Base-by-base conservation (phyloP, 2,888 invertebrate species). In the Stenolophus ochropezus region DNA sequence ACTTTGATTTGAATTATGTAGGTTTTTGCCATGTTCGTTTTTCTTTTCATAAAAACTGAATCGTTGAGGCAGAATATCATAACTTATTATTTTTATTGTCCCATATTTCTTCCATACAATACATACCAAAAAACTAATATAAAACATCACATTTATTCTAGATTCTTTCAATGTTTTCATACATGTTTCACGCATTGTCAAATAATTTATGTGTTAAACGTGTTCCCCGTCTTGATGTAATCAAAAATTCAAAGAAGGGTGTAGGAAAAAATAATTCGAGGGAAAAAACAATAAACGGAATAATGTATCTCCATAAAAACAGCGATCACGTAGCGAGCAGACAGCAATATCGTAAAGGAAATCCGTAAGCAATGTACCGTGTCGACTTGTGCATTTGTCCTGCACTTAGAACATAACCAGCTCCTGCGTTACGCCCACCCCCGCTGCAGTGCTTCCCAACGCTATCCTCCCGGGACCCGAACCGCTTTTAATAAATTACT, bases 331-430 rank as follows among this genome's bases (percentile, higher is more conserved):
- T 27, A 69, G 65, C 33, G 33, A 33, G 65, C 65, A 69, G 65
- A 69, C 65, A 49, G 73, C 73, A 73, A 73, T 73, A 73, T 73
- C 73, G 73, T 73, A 73, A 49, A 73, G 73, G 73, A 73, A 73
- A 73, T 73, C 73, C 73, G 73, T 73, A 73, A 49, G 73, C 73
- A 73, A 73, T 73, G 73, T 73, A 27, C 47, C 73, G 49, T 73
- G 73, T 73, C 73, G 73, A 47, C 73, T 73, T 49, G 49, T 73
- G 73, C 73, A 73, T 73, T 73, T 73, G 73, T 73, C 73, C 21
- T 73, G 73, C 73, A 49, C 73, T 49, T 27, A 73, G 49, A 49
- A 69, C 65, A 69, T 69, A 69, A 69, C 33, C 61, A 21, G n/a
- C 61, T 61, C 61, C 56, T 56, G 20, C 25, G 61, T 25, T 56